phyloP scores from a whole-genome alignment of 2,888 invertebrate species.

The Arge pagana region DNA sequence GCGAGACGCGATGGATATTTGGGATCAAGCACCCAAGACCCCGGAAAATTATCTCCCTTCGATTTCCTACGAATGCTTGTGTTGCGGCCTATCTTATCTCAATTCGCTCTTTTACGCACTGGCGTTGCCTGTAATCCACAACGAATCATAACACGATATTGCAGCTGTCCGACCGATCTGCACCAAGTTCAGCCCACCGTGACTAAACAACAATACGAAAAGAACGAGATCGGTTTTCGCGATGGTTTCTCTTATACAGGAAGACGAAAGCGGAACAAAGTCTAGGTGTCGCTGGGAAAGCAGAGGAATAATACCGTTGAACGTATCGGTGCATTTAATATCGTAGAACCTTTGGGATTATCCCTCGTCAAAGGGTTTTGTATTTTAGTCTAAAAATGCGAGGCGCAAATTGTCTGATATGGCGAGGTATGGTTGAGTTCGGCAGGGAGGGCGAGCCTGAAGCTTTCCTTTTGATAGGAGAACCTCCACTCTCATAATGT shows the following conservation, averaged over 20 bases:
- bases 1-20: constrained; percentile 11
- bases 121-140: too few species aligned
- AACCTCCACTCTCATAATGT: too few species aligned
- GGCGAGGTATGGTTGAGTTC: constrained; percentile 4
- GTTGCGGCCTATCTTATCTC: neutral
- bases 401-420: constrained; percentile 36
- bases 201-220: too few species aligned
- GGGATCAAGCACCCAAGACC: constrained; percentile 15
- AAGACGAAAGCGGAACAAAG: too few species aligned
- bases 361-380: constrained; percentile 16
- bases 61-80: constrained; percentile 12
- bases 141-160: too few species aligned
- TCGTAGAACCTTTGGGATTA: constrained; percentile 8
- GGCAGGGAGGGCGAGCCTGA: constrained; percentile 5
- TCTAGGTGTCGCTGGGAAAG: too few species aligned
- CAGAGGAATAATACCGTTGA: too few species aligned
- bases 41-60: constrained; percentile 22
- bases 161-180: too few species aligned
- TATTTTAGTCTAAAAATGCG: constrained; percentile 26
- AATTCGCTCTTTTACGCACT: too few species aligned
- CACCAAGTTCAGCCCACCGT: too few species aligned
- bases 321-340: constrained; percentile 24
- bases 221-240: too few species aligned
- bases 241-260: too few species aligned
- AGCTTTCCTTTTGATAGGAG: constrained; percentile 30